Conservation (phyloP, 2,888 invertebrate species). For the Eilema sororculum region DNA sequence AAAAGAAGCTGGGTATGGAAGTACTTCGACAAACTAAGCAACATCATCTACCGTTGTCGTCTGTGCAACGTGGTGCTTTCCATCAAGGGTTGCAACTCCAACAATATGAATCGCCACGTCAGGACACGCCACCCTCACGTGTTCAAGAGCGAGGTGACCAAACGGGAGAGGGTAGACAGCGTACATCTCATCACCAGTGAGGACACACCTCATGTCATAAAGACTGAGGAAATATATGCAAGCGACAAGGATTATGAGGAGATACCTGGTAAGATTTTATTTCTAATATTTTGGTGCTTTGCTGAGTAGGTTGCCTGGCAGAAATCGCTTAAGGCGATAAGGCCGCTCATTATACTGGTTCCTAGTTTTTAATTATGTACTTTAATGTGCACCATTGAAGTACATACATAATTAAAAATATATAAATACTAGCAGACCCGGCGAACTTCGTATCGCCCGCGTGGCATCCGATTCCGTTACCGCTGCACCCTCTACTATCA, state of each 20-base stretch:
- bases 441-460: too few species aligned
- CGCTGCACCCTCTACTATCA: too few species aligned
- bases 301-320: too few species aligned
- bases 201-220: conserved; percentile 61
- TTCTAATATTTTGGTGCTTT: too few species aligned
- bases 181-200: conserved; percentile 50
- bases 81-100: conserved; percentile 82
- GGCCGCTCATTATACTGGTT: too few species aligned
- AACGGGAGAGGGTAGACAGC: conserved; percentile 46
- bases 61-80: conserved; percentile 78
- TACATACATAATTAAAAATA: too few species aligned
- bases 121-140: conserved; percentile 71
- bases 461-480: too few species aligned
- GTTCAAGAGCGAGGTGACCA: conserved; percentile 66
- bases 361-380: too few species aligned
- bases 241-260: conserved; percentile 59
- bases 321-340: too few species aligned
- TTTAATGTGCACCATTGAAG: too few species aligned
- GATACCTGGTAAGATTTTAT: conserved; percentile 12
- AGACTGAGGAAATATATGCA: conserved; percentile 65
- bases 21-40: conserved; percentile 77
- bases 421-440: too few species aligned
- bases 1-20: conserved; percentile 85
- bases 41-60: conserved; percentile 77
- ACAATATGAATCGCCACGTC: conserved; percentile 82